Conservation (phyloP, 2,797 vertebrate species). For the Lutra lutra region DNA sequence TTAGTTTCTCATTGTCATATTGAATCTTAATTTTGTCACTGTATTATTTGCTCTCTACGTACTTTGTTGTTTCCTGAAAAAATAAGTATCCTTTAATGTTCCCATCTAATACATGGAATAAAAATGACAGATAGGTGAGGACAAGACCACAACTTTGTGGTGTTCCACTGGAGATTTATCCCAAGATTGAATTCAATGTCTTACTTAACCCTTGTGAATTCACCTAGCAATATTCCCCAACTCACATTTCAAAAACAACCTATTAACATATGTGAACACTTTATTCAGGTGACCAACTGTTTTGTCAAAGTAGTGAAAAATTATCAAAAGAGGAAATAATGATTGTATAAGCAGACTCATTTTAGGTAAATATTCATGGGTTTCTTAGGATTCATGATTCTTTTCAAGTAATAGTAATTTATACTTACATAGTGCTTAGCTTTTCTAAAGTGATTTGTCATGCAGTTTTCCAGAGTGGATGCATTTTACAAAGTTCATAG, state of each 20-base stretch:
- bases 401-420: constrained; percentile 3
- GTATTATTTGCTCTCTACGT: background rate
- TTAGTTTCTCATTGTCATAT: background rate
- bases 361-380: background rate
- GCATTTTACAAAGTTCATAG: background rate
- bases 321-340: background rate
- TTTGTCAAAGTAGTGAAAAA: constrained; percentile 9
- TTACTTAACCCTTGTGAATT: background rate
- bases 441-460: background rate
- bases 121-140: background rate
- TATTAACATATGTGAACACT: background rate
- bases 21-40: background rate
- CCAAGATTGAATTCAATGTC: background rate
- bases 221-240: background rate
- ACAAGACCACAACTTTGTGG: background rate
- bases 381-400: background rate
- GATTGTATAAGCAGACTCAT: background rate
- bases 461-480: background rate
- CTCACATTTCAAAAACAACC: background rate
- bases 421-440: background rate
- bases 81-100: background rate
- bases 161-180: background rate
- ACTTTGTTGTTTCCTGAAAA: background rate
- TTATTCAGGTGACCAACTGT: background rate
- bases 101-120: background rate